These are phyloP conservation scores for Chydorus sphaericus DNA, from an alignment of 2,888 invertebrate genomes.

Conservation along the genomic window DNA sequence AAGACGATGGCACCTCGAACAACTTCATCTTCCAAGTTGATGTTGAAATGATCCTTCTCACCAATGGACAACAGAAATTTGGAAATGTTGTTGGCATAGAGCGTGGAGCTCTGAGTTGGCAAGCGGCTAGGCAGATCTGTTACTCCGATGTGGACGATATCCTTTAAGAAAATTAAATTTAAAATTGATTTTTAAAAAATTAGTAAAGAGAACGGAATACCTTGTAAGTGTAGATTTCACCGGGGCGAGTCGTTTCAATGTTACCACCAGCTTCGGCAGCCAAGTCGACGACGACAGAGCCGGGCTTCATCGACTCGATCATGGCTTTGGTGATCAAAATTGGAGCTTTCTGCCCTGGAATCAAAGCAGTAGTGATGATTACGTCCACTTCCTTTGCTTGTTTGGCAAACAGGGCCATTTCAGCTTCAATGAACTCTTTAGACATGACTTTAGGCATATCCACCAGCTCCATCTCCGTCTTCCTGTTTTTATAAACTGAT, in stretches of 20 bases:
- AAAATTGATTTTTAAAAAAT: too few species aligned
- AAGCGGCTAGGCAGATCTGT: constrained; percentile 72
- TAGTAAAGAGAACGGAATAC: too few species aligned
- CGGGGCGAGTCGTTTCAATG: constrained; percentile 63
- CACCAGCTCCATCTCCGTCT: constrained; percentile 54
- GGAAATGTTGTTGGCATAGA: constrained; percentile 82
- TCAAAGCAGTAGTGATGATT: constrained; percentile 75
- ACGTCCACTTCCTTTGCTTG: constrained; percentile 74
- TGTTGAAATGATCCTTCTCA: constrained; percentile 60
- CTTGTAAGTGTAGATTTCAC: constrained; percentile 53
- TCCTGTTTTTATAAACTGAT: constrained; percentile 32
- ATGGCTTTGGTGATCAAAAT: constrained; percentile 64
- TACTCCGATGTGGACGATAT: constrained; percentile 68
- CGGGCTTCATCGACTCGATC: constrained; percentile 65
- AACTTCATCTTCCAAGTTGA: constrained; percentile 72
- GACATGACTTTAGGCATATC: constrained; percentile 79
- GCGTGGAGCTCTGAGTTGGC: constrained; percentile 69
- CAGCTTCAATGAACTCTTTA: constrained; percentile 67
- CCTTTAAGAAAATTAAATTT: too few species aligned
- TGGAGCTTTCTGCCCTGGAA: constrained; percentile 75
- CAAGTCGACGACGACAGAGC: constrained; percentile 75
- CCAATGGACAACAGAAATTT: constrained; percentile 71
- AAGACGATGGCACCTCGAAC: constrained; percentile 67
- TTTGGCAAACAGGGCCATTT: constrained; percentile 69
- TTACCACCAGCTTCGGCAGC: constrained; percentile 83